Conservation (phyloP, 2,888 invertebrate species). For the Melinaea menophilus region DNA sequence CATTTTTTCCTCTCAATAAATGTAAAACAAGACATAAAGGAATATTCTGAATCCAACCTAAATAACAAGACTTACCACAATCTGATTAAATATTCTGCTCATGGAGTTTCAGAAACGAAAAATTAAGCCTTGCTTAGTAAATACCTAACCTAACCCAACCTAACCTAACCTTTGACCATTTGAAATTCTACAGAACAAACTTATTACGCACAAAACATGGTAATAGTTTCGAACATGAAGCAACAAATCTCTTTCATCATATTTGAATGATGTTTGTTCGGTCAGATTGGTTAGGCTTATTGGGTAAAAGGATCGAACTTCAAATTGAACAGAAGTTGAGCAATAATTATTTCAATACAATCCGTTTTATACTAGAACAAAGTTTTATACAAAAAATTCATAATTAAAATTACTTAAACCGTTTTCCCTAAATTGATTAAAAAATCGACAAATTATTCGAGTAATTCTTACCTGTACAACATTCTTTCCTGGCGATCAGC, state of each 20-base stretch:
- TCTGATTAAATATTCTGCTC: conserved; percentile 6
- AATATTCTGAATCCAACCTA: too few relatives aligned
- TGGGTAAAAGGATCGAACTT: conserved; percentile 1
- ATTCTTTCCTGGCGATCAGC: conserved; percentile 91
- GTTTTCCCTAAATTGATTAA: neutral
- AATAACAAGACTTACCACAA: neutral
- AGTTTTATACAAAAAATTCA: too few relatives aligned
- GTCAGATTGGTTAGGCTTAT: neutral
- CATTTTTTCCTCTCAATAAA: too few relatives aligned
- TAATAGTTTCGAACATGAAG: conserved; percentile 16
- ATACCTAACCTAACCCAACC: conserved; percentile 11
- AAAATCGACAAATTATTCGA: conserved; percentile 17
- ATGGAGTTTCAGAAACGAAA: conserved; percentile 1
- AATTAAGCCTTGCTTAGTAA: conserved; percentile 12
- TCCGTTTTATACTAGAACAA: too few relatives aligned
- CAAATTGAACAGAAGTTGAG: neutral
- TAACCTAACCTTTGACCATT: conserved; percentile 7
- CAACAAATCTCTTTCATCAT: conserved; percentile 9
- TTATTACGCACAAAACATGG: conserved; percentile 15
- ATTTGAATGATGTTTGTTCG: conserved; percentile 4
- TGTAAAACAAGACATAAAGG: too few relatives aligned
- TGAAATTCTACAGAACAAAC: conserved; percentile 19
- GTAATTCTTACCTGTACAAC: conserved; percentile 83
- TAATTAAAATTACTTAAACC: too few relatives aligned
- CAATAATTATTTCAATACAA: neutral